A percentile compares a stretch with the other conserved stretches of the same genome.
phyloP scores from a whole-genome alignment of 2,888 invertebrate genomes.

The Cinara cedri region DNA sequence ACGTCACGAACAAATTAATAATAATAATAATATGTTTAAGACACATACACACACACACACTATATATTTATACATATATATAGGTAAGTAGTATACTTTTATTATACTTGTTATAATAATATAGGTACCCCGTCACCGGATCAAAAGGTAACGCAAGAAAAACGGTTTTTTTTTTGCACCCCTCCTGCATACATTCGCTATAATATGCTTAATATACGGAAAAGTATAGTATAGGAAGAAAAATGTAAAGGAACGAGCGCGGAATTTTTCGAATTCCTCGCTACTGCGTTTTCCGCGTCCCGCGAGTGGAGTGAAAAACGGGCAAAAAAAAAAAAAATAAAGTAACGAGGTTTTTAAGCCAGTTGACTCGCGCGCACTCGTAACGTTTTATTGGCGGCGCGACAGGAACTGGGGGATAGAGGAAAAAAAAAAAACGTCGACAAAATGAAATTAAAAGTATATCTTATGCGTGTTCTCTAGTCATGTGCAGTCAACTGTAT shows the following conservation, averaged over 20 bases:
- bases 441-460: conserved; percentile 55
- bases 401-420: not conserved
- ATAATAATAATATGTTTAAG: conserved; percentile 22
- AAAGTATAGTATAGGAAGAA: not conserved
- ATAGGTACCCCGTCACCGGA: not conserved
- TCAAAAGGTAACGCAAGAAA: conserved; percentile 14
- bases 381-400: conserved; percentile 49
- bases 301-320: not conserved
- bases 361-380: conserved; percentile 32
- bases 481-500: conserved; percentile 47
- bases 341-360: conserved; percentile 44
- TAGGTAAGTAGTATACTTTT: no score
- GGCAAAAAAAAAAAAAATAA: not conserved
- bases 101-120: not conserved
- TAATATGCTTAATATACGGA: conserved; percentile 32
- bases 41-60: not conserved
- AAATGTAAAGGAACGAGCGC: conserved; percentile 23
- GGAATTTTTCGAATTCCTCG: conserved; percentile 47
- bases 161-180: conserved; percentile 16
- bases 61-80: no score
- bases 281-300: not conserved
- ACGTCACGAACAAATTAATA: conserved; percentile 35
- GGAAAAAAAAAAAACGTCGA: conserved; percentile 32
- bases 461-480: conserved; percentile 47
- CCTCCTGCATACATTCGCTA: not conserved